A percentile compares a stretch with the other conserved stretches of the same genome.
These are phyloP conservation scores for Listronotus bonariensis DNA, from an alignment of 1,140 invertebrate genomes.

Conservation along the genomic window DNA sequence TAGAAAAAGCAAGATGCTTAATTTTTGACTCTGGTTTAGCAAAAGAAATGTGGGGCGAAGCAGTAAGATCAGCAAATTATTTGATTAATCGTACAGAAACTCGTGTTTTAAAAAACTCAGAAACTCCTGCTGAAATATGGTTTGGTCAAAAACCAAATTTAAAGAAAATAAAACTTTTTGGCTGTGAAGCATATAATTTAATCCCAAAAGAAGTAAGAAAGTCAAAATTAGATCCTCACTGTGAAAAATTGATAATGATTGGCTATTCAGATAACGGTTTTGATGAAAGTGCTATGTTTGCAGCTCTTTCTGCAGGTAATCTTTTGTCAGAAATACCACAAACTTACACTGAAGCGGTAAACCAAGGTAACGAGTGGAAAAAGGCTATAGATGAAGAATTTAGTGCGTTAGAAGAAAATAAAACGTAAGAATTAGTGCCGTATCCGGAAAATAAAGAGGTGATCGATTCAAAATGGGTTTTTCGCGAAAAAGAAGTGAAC, in stretches of 20 bases:
- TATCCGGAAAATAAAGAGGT: too few relatives aligned
- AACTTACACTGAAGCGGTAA: too few relatives aligned
- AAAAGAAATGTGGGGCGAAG: too few relatives aligned
- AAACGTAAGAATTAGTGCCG: too few relatives aligned
- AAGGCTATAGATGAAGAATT: too few relatives aligned
- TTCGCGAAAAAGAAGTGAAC: background rate
- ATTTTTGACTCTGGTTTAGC: constrained; percentile 17
- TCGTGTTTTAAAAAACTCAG: constrained; percentile 21
- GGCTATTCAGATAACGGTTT: constrained; percentile 38
- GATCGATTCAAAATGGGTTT: background rate
- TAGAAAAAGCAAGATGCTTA: constrained; percentile 52
- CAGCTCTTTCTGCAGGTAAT: too few relatives aligned
- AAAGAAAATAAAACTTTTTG: constrained; percentile 47
- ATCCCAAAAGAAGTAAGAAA: constrained; percentile 36
- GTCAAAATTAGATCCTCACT: constrained; percentile 38
- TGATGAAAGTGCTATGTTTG: too few relatives aligned
- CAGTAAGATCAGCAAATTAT: constrained; percentile 45
- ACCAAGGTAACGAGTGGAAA: too few relatives aligned
- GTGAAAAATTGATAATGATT: constrained; percentile 38
- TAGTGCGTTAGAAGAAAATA: too few relatives aligned
- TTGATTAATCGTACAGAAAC: constrained; percentile 53
- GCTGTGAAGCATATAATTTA: constrained; percentile 41
- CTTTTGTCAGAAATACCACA: too few relatives aligned
- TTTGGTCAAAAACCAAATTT: constrained; percentile 34
- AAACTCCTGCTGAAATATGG: constrained; percentile 35